phyloP scores from a whole-genome alignment of 2,797 vertebrate genomes.

The Mareca strepera region DNA sequence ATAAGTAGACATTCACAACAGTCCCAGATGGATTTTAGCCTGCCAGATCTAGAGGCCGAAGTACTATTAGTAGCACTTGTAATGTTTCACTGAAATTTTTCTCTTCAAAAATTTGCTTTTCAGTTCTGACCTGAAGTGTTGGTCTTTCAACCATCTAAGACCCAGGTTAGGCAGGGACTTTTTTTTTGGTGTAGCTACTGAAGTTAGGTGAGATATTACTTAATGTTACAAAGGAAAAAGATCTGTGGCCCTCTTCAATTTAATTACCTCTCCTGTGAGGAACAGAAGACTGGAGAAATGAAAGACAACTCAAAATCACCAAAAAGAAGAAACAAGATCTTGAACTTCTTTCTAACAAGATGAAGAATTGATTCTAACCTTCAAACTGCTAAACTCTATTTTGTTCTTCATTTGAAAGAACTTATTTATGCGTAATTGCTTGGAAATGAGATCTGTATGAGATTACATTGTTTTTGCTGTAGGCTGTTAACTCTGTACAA shows the following conservation, averaged over 20 bases:
- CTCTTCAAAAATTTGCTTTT: constrained; percentile 1
- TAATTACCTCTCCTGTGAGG: background rate
- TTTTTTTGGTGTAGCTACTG: background rate
- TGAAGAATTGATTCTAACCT: background rate
- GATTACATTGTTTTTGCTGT: background rate
- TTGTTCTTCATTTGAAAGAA: constrained; percentile 18
- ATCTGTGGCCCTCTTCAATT: background rate
- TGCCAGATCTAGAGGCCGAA: background rate
- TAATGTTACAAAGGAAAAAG: constrained; percentile 9
- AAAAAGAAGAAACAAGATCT: background rate
- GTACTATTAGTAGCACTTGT: background rate
- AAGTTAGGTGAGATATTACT: background rate
- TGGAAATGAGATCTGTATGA: background rate
- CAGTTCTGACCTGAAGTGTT: background rate
- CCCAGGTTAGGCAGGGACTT: background rate
- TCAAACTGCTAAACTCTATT: background rate
- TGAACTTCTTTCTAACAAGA: background rate
- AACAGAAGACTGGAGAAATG: background rate
- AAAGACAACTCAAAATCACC: background rate
- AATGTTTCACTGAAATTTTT: background rate
- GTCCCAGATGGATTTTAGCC: constrained; percentile 7
- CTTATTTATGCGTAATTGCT: background rate
- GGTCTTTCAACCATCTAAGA: background rate
- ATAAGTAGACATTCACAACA: background rate
- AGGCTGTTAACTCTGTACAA: background rate